Evolutionary conservation across 2,888 invertebrate species (phyloP).

Genomic region (Lacanobia oleracea): DNA sequence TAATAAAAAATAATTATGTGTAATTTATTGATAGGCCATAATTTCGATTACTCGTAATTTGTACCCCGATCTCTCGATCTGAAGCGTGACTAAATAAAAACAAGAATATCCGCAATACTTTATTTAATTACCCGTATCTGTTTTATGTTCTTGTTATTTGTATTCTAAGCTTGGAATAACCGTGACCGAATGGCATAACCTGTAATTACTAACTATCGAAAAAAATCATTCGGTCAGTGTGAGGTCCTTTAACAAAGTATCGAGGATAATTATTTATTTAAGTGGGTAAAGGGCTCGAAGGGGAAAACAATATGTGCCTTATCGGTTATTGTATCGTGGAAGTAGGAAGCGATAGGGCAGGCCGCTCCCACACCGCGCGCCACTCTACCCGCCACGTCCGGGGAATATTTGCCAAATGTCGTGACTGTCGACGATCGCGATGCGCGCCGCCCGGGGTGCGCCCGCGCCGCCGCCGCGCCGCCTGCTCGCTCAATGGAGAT

Average conservation of each 20-base stretch:
- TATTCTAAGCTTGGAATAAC: conserved; percentile 31
- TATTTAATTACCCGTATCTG: conserved; percentile 44
- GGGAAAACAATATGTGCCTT: conserved; percentile 76
- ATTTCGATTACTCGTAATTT: conserved; percentile 82
- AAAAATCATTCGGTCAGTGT: not conserved
- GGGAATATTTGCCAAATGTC: conserved; percentile 90
- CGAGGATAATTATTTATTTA: conserved; percentile 58
- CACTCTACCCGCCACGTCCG: conserved; percentile 80
- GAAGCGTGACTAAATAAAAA: conserved; percentile 73
- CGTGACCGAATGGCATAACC: conserved; percentile 10
- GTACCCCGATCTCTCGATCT: conserved; percentile 73
- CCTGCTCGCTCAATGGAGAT: conserved; percentile 85
- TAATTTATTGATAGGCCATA: conserved; percentile 77
- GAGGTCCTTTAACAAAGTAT: conserved; percentile 27
- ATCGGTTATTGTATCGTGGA: conserved; percentile 82
- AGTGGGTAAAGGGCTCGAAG: conserved; percentile 47
- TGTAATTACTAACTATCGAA: conserved; percentile 8
- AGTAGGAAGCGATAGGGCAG: conserved; percentile 88
- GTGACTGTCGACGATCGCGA: conserved; percentile 90
- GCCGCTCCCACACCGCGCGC: conserved; percentile 86
- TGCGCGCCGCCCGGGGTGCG: conserved; percentile 88
- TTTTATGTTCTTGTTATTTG: conserved; percentile 44
- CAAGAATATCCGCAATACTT: conserved; percentile 57
- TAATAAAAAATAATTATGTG: conserved; percentile 74
- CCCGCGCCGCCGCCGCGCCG: conserved; percentile 77